Evolutionary conservation across 1,140 invertebrate genomes (phyloP), one percentile per base, ranked within the genome.

Genomic region (Phortica variegata): DNA sequence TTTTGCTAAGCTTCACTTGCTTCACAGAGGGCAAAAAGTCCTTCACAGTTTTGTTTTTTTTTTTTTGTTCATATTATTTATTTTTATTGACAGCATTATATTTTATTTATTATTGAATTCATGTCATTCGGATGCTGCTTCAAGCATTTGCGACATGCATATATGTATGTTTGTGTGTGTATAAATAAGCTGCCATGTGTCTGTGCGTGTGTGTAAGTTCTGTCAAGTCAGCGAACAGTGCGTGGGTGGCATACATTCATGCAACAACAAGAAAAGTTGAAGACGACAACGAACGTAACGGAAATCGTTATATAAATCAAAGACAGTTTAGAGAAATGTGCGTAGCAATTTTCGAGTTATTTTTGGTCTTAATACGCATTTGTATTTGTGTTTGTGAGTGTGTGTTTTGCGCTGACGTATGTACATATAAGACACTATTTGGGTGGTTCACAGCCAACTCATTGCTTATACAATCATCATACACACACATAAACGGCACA

Each of bases 71-170:
- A 7, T 43, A 33, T 66, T 68, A 66, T 66, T 68, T 68, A 68
- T 68, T 68, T 68, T 68, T 68, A 68, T 68, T 68, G 63, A 68
- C 63, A 68, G 65, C 63, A 68, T 68, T 68, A 69, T 68, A 68
- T 68, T 68, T 68, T 68, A 68, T 68, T 68, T 68, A 68, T 68
- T 68, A 68, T 68, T 68, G 63, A 68, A 68, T 68, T 60, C 57
- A 68, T 63, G 63, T 68, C 63, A 68, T 62, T 66, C n/a, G n/a
- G n/a, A 59, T 66, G 60, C 63, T 66, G 63, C 63, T 63, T 63
- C 54, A 60, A 47, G n/a, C n/a, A n/a, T n/a, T n/a, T n/a, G n/a
- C n/a, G n/a, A n/a, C n/a, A n/a, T n/a, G n/a, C n/a, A n/a, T n/a
- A n/a, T n/a, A n/a, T 52, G 16, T 33, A 18, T 41, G 44, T 51